Base-by-base conservation (phyloP, 2,888 invertebrate species). In the Xestia rhomboidea region DNA sequence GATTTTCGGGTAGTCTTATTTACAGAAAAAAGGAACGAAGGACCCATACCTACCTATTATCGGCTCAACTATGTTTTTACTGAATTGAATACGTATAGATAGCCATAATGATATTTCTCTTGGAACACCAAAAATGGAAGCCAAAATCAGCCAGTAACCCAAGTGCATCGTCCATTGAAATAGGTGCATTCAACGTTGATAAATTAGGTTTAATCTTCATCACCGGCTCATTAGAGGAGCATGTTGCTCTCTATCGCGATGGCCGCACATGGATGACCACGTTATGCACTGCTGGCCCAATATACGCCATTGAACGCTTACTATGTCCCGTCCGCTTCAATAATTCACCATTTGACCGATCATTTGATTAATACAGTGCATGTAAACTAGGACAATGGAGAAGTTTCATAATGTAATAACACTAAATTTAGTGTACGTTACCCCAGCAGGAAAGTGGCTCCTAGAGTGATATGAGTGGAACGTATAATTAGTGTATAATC, bases 141-240 rank as follows among this genome's bases (percentile, higher is more conserved):
- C 10, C 18, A 64, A 67, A 49, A 54, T 15, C 27, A 27, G 34
- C 24, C 34, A 44, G 54, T 34, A 34, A 46, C 24, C 63, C 21
- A 57, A 87, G 82, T 87, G 81, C 75, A 84, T 76, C 49, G 68
- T 49, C 70, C 79, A 75, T 84, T 86, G 84, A 87, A 84, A 81
- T 90, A 90, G 76, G 85, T 79, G 87, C 83, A 73, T 76, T 86
- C 86, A 90, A 84, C 86, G 89, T 82, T 85, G 91, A 92, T 95
- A 95, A 94, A 95, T 95, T 91, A 92, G 90, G 90, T 91, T 93
- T 94, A 94, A 95, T 95, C 95, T 91, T 93, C 92, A 92, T 90
- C 90, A 85, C 86, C 91, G 91, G 92, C 93, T 95, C 95, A 95
- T 95, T 95, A 95, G 93, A 93, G 90, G 89, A 90, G 90, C 93